Conservation (phyloP, 2,797 vertebrate genomes). For the Acridotheres tristis region DNA sequence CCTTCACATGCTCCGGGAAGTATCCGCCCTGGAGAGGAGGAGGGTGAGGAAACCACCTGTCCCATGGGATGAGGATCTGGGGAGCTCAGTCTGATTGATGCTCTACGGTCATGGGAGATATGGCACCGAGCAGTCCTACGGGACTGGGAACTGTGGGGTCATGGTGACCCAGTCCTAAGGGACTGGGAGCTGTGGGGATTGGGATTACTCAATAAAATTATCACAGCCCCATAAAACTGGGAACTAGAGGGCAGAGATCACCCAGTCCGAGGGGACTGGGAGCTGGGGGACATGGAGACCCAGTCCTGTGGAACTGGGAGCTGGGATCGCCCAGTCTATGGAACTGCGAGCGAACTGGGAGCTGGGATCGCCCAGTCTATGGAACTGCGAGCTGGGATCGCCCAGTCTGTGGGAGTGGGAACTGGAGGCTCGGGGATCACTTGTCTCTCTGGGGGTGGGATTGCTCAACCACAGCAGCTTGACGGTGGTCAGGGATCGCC, state of each 20-base stretch:
- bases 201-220: neutral
- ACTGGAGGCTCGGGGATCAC: neutral
- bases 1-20: conserved; percentile 95
- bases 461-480: neutral
- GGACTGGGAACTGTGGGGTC: neutral
- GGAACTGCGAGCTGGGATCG: neutral
- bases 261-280: neutral
- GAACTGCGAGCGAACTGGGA: rapidly evolving
- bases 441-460: neutral
- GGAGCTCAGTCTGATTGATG: neutral
- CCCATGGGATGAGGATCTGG: neutral
- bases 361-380: neutral
- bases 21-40: conserved; percentile 86
- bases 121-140: neutral
- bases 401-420: neutral
- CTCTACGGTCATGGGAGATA: neutral
- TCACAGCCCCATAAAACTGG: too few species aligned
- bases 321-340: neutral
- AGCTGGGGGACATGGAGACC: too few species aligned
- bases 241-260: too few species aligned
- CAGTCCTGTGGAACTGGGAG: neutral
- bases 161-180: too few species aligned
- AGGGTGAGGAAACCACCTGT: neutral
- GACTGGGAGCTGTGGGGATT: neutral
- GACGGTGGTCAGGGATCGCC: too few species aligned